Conservation (phyloP, 2,113 vertebrate species). For the Myotis davidii region DNA sequence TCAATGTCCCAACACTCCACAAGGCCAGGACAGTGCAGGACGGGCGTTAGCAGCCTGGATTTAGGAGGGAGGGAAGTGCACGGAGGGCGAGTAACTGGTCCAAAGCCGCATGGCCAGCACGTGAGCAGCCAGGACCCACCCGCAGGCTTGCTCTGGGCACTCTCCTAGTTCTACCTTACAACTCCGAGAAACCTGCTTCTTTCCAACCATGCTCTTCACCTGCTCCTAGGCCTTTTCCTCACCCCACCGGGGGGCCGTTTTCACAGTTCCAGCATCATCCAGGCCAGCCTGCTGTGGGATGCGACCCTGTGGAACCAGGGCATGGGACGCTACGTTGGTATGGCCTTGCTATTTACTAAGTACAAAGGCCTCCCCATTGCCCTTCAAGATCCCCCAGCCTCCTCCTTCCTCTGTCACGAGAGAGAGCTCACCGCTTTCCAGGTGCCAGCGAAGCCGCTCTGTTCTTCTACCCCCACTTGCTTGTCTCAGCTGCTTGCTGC, state of each 20-base stretch:
- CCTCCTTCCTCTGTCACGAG: background rate
- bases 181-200: too few species aligned
- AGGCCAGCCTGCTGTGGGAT: background rate
- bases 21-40: background rate
- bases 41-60: background rate
- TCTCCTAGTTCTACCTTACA: background rate
- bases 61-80: background rate
- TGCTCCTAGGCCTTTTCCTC: background rate
- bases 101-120: background rate
- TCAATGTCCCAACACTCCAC: background rate
- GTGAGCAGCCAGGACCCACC: background rate
- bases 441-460: background rate
- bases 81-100: too few species aligned
- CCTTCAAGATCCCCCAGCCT: background rate
- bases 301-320: background rate
- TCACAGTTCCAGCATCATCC: fast-evolving
- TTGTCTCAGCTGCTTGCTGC: background rate
- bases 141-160: background rate
- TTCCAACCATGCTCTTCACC: too few species aligned
- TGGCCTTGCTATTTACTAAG: background rate
- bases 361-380: background rate
- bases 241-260: background rate
- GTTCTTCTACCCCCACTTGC: background rate
- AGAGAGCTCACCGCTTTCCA: background rate
- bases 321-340: background rate